Conservation (phyloP, 2,888 invertebrate species). For the Ctenicera cuprea region DNA sequence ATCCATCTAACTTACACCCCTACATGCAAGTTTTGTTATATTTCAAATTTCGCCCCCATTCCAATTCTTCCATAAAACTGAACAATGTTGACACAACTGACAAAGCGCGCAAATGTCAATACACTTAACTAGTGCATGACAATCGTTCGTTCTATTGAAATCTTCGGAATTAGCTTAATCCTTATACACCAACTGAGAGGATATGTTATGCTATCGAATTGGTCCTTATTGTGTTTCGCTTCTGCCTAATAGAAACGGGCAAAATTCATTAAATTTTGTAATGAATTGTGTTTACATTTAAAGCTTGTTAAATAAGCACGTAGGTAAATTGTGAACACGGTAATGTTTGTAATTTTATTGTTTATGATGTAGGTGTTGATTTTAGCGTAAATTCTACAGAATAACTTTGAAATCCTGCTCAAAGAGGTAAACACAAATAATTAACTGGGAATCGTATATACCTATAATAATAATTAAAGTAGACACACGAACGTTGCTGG, state of each 20-base stretch:
- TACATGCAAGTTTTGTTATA: conserved; percentile 51
- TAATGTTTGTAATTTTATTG: not conserved
- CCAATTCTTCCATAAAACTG: conserved; percentile 57
- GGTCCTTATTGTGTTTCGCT: not conserved
- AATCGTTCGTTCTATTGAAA: conserved; percentile 47
- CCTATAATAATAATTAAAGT: too few species aligned
- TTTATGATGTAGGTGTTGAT: conserved; percentile 2
- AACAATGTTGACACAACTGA: conserved; percentile 62
- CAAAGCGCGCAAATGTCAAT: conserved; percentile 61
- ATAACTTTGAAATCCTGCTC: too few species aligned
- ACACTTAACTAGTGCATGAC: conserved; percentile 60
- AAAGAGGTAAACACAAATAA: too few species aligned
- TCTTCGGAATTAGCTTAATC: conserved; percentile 44
- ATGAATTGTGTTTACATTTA: not conserved
- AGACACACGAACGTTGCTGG: too few species aligned
- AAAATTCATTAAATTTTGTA: conserved; percentile 2
- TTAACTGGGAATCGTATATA: too few species aligned
- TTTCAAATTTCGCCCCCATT: conserved; percentile 53
- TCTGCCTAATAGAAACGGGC: not conserved
- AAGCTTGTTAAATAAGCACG: not conserved
- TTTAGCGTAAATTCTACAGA: not conserved
- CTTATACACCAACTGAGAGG: conserved; percentile 20
- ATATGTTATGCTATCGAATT: conserved; percentile 7
- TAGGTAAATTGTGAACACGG: not conserved
- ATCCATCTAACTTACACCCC: conserved; percentile 51